These are phyloP conservation scores for Drosophila kokeensis DNA, from an alignment of 2,888 invertebrate species.

Conservation along the genomic window DNA sequence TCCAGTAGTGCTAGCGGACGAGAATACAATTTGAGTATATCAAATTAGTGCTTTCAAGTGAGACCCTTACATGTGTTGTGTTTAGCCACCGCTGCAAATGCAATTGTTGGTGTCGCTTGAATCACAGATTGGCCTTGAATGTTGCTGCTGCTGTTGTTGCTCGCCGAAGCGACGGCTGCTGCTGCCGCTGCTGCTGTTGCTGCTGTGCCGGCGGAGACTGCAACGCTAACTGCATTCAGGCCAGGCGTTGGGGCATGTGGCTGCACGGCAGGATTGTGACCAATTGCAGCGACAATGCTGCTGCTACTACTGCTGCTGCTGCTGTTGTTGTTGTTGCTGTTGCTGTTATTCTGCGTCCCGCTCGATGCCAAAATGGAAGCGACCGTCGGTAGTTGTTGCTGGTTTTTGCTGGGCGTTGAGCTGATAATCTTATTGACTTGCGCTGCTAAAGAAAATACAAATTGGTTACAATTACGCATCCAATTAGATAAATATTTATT, in stretches of 20 bases:
- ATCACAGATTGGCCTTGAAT: slow-evolving; percentile 85
- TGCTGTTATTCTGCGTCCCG: slow-evolving; percentile 39
- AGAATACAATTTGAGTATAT: not conserved
- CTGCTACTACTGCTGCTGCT: slow-evolving; percentile 60
- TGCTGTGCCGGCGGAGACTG: slow-evolving; percentile 47
- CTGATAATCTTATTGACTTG: slow-evolving; percentile 83
- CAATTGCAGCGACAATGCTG: slow-evolving; percentile 58
- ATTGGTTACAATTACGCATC: not conserved
- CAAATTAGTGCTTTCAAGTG: not conserved
- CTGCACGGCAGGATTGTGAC: slow-evolving; percentile 80
- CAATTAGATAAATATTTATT: not conserved
- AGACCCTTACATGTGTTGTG: slow-evolving; percentile 85
- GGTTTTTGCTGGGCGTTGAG: slow-evolving; percentile 85
- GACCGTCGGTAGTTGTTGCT: slow-evolving; percentile 74
- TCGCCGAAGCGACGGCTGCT: slow-evolving; percentile 45
- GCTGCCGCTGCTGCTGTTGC: slow-evolving; percentile 53
- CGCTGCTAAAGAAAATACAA: slow-evolving; percentile 34
- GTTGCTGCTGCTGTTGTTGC: slow-evolving; percentile 62
- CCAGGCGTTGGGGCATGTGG: slow-evolving; percentile 84
- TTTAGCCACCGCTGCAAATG: slow-evolving; percentile 89
- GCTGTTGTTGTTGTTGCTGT: slow-evolving; percentile 31
- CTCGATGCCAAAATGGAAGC: slow-evolving; percentile 81
- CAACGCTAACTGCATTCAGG: slow-evolving; percentile 66
- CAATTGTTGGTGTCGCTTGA: slow-evolving; percentile 85
- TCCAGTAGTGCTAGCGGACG: slow-evolving; percentile 83